Evolutionary conservation across 2,113 vertebrate species (phyloP).

Genomic region (Pipra filicauda): DNA sequence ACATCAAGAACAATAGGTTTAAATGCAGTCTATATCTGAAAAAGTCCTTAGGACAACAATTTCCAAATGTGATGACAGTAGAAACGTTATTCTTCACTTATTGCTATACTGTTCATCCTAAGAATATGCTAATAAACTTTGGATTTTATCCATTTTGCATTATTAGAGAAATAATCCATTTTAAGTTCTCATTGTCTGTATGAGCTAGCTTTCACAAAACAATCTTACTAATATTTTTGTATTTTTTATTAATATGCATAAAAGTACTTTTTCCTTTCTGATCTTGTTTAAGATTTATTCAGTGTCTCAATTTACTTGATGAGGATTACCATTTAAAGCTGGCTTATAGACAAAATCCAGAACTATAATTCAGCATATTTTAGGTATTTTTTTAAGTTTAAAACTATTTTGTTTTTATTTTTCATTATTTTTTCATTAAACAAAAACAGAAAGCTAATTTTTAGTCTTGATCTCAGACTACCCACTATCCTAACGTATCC

Average conservation of each 20-base stretch:
- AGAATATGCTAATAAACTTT: not conserved
- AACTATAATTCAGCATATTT: not conserved
- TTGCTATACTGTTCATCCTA: not conserved
- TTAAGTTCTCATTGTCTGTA: not conserved
- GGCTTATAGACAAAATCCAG: not conserved
- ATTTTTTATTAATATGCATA: not conserved
- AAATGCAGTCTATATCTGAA: not conserved
- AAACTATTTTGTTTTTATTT: not conserved
- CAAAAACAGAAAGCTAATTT: not conserved
- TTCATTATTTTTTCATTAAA: not conserved
- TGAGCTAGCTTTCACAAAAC: not conserved
- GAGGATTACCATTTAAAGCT: not conserved
- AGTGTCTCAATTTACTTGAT: not conserved
- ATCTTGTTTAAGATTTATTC: not conserved
- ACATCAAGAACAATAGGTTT: not conserved
- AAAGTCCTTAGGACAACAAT: not conserved
- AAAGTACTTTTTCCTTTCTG: not conserved
- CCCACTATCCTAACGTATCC: fast-evolving
- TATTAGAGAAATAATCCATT: not conserved
- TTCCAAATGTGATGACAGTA: not conserved
- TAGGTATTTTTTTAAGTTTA: not conserved
- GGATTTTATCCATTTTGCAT: not conserved
- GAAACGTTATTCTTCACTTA: not conserved
- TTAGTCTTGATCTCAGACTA: not conserved
- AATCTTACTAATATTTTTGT: not conserved